phyloP scores from a whole-genome alignment of 2,113 vertebrate genomes.

The Chrysemys picta region DNA sequence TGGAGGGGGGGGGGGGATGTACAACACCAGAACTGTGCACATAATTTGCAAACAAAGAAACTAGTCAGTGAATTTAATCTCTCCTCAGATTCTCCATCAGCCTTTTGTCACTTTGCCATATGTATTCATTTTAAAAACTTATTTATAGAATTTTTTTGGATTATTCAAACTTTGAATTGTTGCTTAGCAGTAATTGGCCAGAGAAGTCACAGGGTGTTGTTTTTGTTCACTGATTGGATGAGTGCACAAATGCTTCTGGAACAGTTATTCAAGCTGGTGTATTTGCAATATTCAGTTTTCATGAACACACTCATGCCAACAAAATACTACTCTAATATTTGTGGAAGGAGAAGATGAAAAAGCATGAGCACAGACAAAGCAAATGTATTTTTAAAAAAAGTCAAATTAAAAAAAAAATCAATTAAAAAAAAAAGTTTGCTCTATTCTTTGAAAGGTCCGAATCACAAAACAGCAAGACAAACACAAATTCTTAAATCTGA shows the following conservation, averaged over 20 bases:
- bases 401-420: neutral
- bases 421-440: neutral
- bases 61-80: neutral
- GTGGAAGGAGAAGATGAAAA: neutral
- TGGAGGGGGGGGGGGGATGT: neutral
- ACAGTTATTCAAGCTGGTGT: neutral
- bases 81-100: neutral
- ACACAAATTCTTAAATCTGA: neutral
- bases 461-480: neutral
- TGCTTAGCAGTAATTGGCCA: neutral
- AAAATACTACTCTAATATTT: neutral
- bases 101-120: neutral
- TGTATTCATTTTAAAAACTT: neutral
- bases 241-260: neutral
- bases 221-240: neutral
- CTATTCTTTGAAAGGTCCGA: neutral
- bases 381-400: neutral
- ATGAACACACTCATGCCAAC: neutral
- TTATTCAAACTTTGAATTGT: neutral
- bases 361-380: neutral
- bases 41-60: neutral
- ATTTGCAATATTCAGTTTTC: neutral
- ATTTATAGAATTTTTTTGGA: neutral
- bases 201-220: neutral
- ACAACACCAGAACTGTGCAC: neutral